phyloP scores from a whole-genome alignment of 2,797 vertebrate genomes.

The Glyptemys insculpta region DNA sequence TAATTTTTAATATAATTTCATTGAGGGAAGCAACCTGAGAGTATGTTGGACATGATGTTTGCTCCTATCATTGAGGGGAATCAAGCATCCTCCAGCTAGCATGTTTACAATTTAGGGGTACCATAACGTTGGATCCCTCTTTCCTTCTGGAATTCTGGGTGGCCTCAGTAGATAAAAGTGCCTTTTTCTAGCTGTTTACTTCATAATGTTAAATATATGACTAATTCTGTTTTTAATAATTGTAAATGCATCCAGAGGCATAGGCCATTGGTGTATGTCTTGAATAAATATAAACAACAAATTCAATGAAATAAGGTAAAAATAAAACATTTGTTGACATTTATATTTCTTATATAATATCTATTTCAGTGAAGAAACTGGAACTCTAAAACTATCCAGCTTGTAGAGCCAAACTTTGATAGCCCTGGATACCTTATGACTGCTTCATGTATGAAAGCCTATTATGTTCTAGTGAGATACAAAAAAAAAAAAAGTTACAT shows the following conservation, averaged over 20 bases:
- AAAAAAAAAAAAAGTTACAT: neutral
- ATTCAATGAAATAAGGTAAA: neutral
- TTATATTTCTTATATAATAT: neutral
- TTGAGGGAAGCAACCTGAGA: neutral
- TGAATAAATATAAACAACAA: slow-evolving; percentile 48
- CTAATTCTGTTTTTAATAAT: slow-evolving; percentile 53
- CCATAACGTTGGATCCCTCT: neutral
- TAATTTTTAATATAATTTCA: neutral
- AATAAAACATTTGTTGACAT: slow-evolving; percentile 19
- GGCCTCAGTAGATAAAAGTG: slow-evolving; percentile 31
- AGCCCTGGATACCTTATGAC: neutral
- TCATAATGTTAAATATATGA: slow-evolving; percentile 26
- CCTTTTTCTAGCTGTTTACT: slow-evolving; percentile 43
- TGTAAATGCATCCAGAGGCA: slow-evolving; percentile 51
- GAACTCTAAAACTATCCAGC: neutral
- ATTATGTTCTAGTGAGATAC: neutral
- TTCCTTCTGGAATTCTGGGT: slow-evolving; percentile 41
- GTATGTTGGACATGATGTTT: neutral
- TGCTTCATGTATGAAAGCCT: neutral
- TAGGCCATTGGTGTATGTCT: slow-evolving; percentile 25
- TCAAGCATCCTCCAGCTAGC: slow-evolving; percentile 38
- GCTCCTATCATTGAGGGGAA: slow-evolving; percentile 20
- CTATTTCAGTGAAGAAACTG: neutral
- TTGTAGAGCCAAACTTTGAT: slow-evolving; percentile 9
- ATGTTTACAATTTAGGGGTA: neutral